These are phyloP conservation scores for Xiphorhynchus elegans DNA, from an alignment of 2,113 vertebrate species.

Conservation along the genomic window DNA sequence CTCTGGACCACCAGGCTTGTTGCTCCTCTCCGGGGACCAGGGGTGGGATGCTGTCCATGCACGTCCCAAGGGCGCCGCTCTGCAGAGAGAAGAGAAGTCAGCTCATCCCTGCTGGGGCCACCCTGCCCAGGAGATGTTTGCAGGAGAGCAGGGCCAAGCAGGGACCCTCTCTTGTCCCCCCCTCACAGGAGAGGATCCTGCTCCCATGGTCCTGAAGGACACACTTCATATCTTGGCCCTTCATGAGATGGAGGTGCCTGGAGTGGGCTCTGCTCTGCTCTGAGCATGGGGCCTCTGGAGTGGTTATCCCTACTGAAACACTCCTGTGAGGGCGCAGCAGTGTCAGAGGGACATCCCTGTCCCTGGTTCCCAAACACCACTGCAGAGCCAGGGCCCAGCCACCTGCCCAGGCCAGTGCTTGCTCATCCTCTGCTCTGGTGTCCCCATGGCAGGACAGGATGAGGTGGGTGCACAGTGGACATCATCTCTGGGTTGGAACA, in stretches of 20 bases:
- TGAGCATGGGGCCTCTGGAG: accelerated
- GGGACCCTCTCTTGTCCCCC: background rate
- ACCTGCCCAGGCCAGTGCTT: background rate
- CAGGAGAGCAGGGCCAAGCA: background rate
- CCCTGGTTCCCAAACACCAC: background rate
- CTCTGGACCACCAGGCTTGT: background rate
- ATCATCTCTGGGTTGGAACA: accelerated
- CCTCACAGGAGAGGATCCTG: background rate
- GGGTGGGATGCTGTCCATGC: accelerated
- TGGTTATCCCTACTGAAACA: background rate
- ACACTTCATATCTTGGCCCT: background rate
- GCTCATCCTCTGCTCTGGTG: accelerated
- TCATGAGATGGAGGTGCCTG: background rate
- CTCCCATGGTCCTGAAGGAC: background rate
- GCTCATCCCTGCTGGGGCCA: background rate
- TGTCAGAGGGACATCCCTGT: background rate
- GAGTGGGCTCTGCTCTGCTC: background rate
- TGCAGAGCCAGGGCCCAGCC: background rate
- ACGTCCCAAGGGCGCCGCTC: background rate
- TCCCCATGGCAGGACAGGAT: accelerated
- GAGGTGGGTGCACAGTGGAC: accelerated
- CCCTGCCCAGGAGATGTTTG: background rate
- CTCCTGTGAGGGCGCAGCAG: background rate
- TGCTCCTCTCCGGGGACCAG: background rate
- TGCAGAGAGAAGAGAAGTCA: slow-evolving; percentile 57